Percentiles rank a stretch among this genome's conserved stretches.
Conservation (phyloP, 2,888 invertebrate species). For the Nemapogon koenigi region DNA sequence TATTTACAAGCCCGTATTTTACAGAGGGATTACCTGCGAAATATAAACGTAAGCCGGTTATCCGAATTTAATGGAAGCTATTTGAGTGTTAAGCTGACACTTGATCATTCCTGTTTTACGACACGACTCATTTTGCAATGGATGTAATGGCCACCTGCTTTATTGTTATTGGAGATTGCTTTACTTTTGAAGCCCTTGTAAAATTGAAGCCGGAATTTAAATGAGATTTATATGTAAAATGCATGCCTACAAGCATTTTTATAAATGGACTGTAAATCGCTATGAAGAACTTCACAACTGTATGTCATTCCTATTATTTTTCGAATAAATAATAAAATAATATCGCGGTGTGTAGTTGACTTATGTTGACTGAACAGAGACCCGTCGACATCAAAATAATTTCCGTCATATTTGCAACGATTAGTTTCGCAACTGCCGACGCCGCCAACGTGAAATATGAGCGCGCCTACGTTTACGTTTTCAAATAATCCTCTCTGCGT, state of each 20-base stretch:
- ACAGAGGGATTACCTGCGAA: conserved; percentile 48
- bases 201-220: too few relatives aligned
- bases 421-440: conserved; percentile 47
- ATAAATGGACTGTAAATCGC: too few relatives aligned
- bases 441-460: conserved; percentile 42
- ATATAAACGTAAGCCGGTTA: conserved; percentile 30
- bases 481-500: conserved; percentile 43
- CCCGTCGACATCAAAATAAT: too few relatives aligned
- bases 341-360: too few relatives aligned
- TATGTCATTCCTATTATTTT: too few relatives aligned
- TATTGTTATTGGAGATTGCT: conserved; percentile 25
- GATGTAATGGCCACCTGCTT: conserved; percentile 29
- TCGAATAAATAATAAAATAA: too few relatives aligned
- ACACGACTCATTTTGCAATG: conserved; percentile 30
- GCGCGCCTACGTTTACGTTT: conserved; percentile 46
- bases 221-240: too few relatives aligned
- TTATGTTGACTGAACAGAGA: too few relatives aligned
- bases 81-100: conserved; percentile 27
- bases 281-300: too few relatives aligned
- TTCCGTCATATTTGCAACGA: conserved; percentile 44
- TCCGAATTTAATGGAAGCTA: conserved; percentile 43
- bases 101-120: conserved; percentile 36
- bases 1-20: conserved; percentile 55
- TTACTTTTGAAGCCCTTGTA: conserved; percentile 3
- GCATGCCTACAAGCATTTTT: too few relatives aligned